These are phyloP conservation scores for Naja naja DNA, from an alignment of 2,113 vertebrate species.

Conservation along the genomic window DNA sequence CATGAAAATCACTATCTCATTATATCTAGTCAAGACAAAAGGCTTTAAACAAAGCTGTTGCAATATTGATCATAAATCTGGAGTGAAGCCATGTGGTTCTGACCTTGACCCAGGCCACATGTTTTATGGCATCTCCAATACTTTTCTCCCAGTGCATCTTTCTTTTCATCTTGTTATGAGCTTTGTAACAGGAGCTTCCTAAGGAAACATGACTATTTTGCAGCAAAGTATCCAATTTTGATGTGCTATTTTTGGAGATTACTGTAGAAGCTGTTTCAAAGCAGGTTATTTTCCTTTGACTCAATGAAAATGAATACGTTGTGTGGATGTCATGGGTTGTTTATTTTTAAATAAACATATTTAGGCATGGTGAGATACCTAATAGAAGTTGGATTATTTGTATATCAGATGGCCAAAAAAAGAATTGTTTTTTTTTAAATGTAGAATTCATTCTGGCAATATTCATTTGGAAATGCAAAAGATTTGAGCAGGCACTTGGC, in stretches of 20 bases:
- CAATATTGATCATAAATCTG: constrained; percentile 34
- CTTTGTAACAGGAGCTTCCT: constrained; percentile 2
- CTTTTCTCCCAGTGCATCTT: background rate
- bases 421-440: background rate
- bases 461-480: background rate
- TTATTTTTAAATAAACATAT: background rate
- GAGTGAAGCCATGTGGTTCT: background rate
- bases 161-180: background rate
- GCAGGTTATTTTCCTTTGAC: background rate
- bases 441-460: background rate
- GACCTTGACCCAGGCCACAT: constrained; percentile 42
- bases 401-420: background rate
- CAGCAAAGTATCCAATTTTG: background rate
- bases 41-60: background rate
- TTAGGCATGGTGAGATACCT: background rate
- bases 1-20: background rate
- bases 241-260: constrained; percentile 5
- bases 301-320: background rate
- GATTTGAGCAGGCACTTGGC: background rate
- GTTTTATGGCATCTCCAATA: constrained; percentile 33
- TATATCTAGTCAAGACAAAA: constrained; percentile 36
- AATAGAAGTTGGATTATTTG: background rate
- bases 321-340: background rate
- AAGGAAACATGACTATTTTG: background rate
- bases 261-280: background rate